phyloP scores from a whole-genome alignment of 2,113 vertebrate species.

The Triplophysa rosa region DNA sequence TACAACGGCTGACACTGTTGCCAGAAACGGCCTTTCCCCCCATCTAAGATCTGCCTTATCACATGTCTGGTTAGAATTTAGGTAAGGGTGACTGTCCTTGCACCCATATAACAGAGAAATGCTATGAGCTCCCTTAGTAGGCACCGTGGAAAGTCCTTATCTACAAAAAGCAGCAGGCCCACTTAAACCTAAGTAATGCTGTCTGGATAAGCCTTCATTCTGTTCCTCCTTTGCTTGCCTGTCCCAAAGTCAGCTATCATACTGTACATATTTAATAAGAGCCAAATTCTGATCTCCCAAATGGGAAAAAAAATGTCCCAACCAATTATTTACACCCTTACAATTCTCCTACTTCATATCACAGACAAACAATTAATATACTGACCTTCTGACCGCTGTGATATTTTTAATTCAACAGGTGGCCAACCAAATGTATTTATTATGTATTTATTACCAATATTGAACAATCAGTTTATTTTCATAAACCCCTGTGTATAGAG shows the following conservation, averaged over 20 bases:
- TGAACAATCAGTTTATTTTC: no score
- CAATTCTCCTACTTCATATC: conserved; percentile 3
- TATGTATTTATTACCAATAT: no score
- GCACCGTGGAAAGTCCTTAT: conserved; percentile 43
- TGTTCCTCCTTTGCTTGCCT: conserved; percentile 9
- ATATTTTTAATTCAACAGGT: not conserved
- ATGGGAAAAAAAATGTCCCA: conserved; percentile 14
- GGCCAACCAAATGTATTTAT: no score
- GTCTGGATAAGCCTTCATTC: conserved; percentile 41
- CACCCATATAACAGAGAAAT: not conserved
- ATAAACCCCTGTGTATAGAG: no score
- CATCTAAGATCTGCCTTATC: not conserved
- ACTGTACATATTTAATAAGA: conserved; percentile 48
- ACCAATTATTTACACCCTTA: not conserved
- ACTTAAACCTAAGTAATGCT: conserved; percentile 37
- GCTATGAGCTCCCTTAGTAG: conserved; percentile 17
- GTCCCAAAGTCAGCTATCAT: conserved; percentile 26
- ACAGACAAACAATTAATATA: not conserved
- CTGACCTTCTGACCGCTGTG: not conserved
- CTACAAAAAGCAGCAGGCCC: conserved; percentile 47
- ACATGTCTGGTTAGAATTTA: not conserved
- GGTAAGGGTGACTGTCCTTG: not conserved
- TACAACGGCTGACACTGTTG: not conserved
- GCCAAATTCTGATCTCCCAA: conserved; percentile 30
- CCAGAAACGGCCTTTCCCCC: not conserved